Base-by-base conservation (phyloP, 2,113 vertebrate genomes). In the Anthoscopus minutus region DNA sequence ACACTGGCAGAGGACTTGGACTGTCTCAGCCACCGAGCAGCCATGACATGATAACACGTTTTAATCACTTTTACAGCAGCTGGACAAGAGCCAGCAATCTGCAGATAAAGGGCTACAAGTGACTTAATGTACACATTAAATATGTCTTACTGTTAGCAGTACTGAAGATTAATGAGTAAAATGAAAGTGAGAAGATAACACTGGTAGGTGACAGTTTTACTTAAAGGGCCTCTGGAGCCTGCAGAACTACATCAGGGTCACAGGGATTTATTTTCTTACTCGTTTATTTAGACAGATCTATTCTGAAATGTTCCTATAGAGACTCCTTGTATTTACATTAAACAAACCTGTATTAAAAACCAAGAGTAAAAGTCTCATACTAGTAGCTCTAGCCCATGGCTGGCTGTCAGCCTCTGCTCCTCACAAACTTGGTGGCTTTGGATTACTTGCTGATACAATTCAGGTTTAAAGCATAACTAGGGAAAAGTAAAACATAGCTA, bases 111-210 rank as follows among this genome's bases (percentile, higher is more conserved):
- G 48, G 40, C 81, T 94, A 91, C 72, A 72, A 91, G 48, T 72
- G 70, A 89, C 69, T 92, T 88, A 54, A 81, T 4, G 6, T 47
- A 74, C 28, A 79, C 48, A 81, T 86, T 81, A 95, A 90, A 81
- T 67, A 86, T 37, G 50, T 88, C 88, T 66, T 60, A 64, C 51
- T 92, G 94, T 84, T 88, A 93, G 84, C 53, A 79, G 69, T 51
- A 76, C 28, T 3, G 13, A 87, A 94, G 93, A 94, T 76, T 91
- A 95, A 95, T 53, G 91, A 89, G 61, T 37, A 92, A 93, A 96
- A 89, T 33, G 15, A 72, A 94, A 93, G 57, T 67, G 60, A 91
- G 92, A 93, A 84, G 80, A 57, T 91, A 92, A 79, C 70, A 69
- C 40, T 56, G 20, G 57, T 44, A 93, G 81, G 89, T 94, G 83